Evolutionary conservation across 1,140 invertebrate species (phyloP), one percentile per base, ranked within the genome.

Genomic region (Luehdorfia chinensis): DNA sequence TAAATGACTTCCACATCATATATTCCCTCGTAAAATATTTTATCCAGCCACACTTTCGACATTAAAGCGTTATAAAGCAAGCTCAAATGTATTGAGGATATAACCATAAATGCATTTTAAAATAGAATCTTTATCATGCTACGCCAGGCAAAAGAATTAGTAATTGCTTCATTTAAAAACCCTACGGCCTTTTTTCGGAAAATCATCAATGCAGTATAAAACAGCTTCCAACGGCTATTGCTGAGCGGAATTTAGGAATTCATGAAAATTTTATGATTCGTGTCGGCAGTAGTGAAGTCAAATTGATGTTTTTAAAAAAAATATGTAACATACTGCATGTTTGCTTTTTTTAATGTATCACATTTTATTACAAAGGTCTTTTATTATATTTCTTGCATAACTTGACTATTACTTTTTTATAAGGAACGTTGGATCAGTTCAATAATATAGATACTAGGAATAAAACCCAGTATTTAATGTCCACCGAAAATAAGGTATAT

Each of bases 1-100:
- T 19, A 27, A 41, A 41, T 41, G 37, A 41, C 37, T 41, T 41
- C 37, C 37, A 41, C 37, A 11, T 41, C 37, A 41, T 41, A 41
- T 27, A 41, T 41, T 41, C 37, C 37, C 11, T 41, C 37, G 23
- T 41, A 41, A 41, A 41, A 41, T 41, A 41, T 41, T 41, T 27
- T 16, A 27, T 27, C 23, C 5, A 9, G 23, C 23, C 21, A 27
- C 34, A 23, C 14, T 41, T 25, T 14, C 23, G 4, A 41, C 19
- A 11, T 41, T 27, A 27, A 36, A 41, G 13, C 21, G 13, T 14
- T 39, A n/a, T 27, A 36, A 23, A 27, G 37, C 23, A 13, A 15
- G 13, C 14, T 12, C 16, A 2, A 25, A 39, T n/a, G 36, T 39
- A 41, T 41, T 27, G 37, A n/a, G 5, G 13, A 27, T 41, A 25